These are phyloP conservation scores for Cynopterus sphinx DNA, from an alignment of 2,797 vertebrate species.

Conservation along the genomic window DNA sequence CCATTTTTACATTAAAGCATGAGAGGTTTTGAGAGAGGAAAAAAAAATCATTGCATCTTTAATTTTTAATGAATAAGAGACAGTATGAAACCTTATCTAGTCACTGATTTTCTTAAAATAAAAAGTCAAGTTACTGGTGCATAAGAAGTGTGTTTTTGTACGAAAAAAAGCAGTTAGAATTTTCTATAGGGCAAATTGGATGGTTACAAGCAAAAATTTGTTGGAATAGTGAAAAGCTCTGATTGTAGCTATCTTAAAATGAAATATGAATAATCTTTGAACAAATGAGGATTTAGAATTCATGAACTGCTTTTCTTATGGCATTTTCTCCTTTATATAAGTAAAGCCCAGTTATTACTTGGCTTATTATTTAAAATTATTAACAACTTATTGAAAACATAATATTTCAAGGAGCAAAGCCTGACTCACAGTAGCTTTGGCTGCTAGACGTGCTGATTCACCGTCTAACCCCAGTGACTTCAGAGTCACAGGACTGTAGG, in stretches of 20 bases:
- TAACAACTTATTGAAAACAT: not conserved
- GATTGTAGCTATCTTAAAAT: not conserved
- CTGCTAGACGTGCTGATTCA: not conserved
- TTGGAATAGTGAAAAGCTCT: not conserved
- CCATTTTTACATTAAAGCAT: not conserved
- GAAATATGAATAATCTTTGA: not conserved
- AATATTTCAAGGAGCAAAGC: not conserved
- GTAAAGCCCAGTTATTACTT: not conserved
- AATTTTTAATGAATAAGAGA: slow-evolving; percentile 19
- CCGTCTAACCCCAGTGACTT: not conserved
- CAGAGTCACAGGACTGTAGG: not conserved
- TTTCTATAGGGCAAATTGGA: not conserved
- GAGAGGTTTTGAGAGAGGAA: not conserved
- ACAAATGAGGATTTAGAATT: not conserved
- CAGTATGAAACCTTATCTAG: not conserved
- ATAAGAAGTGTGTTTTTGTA: not conserved
- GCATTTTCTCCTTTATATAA: not conserved
- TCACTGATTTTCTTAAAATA: not conserved
- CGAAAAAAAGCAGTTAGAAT: not conserved
- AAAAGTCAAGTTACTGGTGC: not conserved
- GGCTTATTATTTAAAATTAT: not conserved
- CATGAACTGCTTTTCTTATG: not conserved
- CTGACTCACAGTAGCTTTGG: not conserved
- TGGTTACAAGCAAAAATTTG: not conserved
- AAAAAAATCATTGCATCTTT: not conserved